Base-by-base conservation (phyloP, 2,888 invertebrate species). In the Thereva unica region DNA sequence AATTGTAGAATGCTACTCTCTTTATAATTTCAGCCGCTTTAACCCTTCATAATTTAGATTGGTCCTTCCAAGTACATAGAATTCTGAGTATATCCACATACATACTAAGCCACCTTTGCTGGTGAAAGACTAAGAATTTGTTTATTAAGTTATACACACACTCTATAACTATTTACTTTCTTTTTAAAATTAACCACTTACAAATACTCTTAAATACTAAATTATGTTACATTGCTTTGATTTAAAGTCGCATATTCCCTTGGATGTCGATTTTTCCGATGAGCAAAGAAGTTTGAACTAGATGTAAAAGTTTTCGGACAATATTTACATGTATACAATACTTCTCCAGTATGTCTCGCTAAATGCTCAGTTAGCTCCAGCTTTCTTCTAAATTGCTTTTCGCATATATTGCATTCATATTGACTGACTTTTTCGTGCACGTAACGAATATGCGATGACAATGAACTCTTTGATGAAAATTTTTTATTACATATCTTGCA, bases 231-330 rank as follows among this genome's bases (percentile, higher is more conserved):
- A 23, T 23, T 23, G 2, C 23, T 23, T 63, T 7, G 52, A 53
- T 41, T 70, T 64, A 59, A 68, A 61, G 69, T 69, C 12, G 55
- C 68, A 72, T 72, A 72, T 53, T 72, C 70, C 6, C 52, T 54
- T 23, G 69, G 71, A 67, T 74, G 74, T 10, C 65, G 59, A 38
- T 71, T 73, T 42, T 73, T 73, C 37, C 72, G 70, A 64, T 74
- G 74, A 3, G 73, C 69, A 67, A 72, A 71, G 70, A 73, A 72
- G 67, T 74, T 74, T 1, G 71, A 73, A 9, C 69, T 70, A 1
- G 73, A 72, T 67, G 71, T 72, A 12, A 74, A 74, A 3, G 74
- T 73, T 69, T 71, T 73, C 35, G 70, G 59, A 65, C 74, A 74
- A 64, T 71, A 73, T 3, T 70, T 55, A 34, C 74, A 74, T 35